Evolutionary conservation across 2,113 vertebrate species (phyloP), one percentile per base, ranked within the genome.

Genomic region (Micromys minutus): DNA sequence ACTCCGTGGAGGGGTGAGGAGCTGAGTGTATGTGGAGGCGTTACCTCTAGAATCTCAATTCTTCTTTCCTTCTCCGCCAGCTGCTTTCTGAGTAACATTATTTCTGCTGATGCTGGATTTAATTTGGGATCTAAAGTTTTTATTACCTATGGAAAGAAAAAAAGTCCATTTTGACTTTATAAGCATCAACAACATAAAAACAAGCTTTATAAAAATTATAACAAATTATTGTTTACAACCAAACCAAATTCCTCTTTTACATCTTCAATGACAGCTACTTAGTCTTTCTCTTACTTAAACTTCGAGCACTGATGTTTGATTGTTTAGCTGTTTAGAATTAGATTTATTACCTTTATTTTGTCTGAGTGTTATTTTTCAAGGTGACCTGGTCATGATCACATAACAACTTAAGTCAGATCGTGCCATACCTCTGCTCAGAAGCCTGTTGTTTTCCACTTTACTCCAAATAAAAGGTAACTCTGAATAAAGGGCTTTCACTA

Each of bases 41-140:
- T 98, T 99, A 99, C 99, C 98, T 99, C 99, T 90, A 99, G 97
- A 91, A 91, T 98, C 96, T 99, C 98, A 89, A 99, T 99, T 97
- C 98, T 99, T 98, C 99, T 99, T 47, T 99, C 99, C 93, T 99
- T 99, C 57, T 99, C 99, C 3, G 95, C 77, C 69, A 99, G 93
- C 96, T 99, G 99, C 96, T 98, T 99, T 97, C 98, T 99, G 87
- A 99, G 98, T 52, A 98, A 97, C 98, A 99, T 99, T 96, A 99
- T 99, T 98, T 99, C 99, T 97, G 99, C 99, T 42, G 99, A 99
- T 95, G 99, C 99, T 93, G 99, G 99, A 97, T 99, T 99, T 96
- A 99, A 97, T 96, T 99, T 99, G 15, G 99, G 99, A 95, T 99
- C 99, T 97, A 99, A 98, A 0, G 99, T 99, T 98, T 99, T 99